A percentile compares a stretch with the other conserved stretches of the same genome.
Evolutionary conservation across 1,140 invertebrate species (phyloP).

Genomic region (Neomicropteryx cornuta): DNA sequence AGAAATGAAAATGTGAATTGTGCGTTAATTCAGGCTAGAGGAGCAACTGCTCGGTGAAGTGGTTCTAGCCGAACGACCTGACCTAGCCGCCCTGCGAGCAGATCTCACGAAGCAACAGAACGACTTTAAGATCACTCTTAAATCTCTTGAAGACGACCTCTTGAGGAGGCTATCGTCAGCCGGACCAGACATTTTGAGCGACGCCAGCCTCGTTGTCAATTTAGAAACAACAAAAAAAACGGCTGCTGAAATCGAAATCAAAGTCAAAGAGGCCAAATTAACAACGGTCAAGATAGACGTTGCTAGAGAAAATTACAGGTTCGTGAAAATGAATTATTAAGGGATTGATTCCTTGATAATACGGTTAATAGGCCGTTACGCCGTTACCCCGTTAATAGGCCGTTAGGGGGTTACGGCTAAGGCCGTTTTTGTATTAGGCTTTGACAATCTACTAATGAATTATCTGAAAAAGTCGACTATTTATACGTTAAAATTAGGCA

Average conservation of each 20-base stretch:
- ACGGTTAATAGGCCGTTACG: no score
- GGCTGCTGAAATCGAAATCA: constrained; percentile 80
- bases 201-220: constrained; percentile 83
- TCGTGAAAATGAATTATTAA: constrained; percentile 4
- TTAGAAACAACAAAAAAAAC: constrained; percentile 90
- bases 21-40: constrained; percentile 58
- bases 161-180: constrained; percentile 77
- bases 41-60: constrained; percentile 90
- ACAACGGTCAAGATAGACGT: constrained; percentile 83
- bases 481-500: no score
- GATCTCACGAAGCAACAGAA: constrained; percentile 88
- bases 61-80: constrained; percentile 86
- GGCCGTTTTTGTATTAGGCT: no score
- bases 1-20: no score
- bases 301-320: constrained; percentile 74
- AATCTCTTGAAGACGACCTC: constrained; percentile 82
- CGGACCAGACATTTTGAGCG: constrained; percentile 81
- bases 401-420: no score
- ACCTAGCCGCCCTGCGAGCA: constrained; percentile 65
- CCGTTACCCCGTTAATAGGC: no score
- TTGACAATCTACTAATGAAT: neutral
- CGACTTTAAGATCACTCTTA: constrained; percentile 87
- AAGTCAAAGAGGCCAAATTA: constrained; percentile 72
- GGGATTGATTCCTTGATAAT: no score
- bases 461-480: no score